Evolutionary conservation across 2,888 invertebrate species (phyloP).

Genomic region (Oxytorus armatus): DNA sequence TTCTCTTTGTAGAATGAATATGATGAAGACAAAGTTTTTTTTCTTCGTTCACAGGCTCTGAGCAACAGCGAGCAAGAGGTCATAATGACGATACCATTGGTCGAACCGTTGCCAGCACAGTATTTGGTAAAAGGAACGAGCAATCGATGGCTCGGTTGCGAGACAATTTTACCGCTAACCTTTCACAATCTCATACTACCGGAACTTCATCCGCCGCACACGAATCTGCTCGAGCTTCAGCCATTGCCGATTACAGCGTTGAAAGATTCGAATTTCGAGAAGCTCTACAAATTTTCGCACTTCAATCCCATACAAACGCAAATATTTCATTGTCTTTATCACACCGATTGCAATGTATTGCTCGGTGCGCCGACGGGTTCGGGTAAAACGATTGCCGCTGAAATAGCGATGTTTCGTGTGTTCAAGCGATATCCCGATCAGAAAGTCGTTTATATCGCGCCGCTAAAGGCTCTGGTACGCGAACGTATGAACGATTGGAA

Average conservation of each 20-base stretch:
- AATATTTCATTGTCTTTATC: conserved; percentile 97
- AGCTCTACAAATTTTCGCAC: conserved; percentile 95
- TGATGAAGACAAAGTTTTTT: background rate
- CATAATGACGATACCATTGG: conserved; percentile 97
- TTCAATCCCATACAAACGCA: conserved; percentile 99
- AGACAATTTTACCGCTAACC: conserved; percentile 87
- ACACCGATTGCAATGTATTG: conserved; percentile 96
- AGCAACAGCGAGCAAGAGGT: conserved; percentile 92
- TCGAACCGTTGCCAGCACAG: conserved; percentile 95
- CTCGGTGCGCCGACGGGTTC: conserved; percentile 98
- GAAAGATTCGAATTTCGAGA: conserved; percentile 91
- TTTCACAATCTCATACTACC: conserved; percentile 96
- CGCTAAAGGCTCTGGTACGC: conserved; percentile 98
- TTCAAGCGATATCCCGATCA: conserved; percentile 92
- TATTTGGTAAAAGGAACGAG: conserved; percentile 95
- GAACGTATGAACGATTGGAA: conserved; percentile 99
- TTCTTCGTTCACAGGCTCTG: conserved; percentile 75
- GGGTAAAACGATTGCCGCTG: conserved; percentile 99
- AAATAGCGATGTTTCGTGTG: conserved; percentile 97
- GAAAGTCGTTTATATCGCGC: conserved; percentile 99
- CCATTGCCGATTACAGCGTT: conserved; percentile 95
- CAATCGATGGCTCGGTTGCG: conserved; percentile 92
- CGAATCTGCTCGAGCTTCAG: conserved; percentile 96
- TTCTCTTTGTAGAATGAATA: no score
- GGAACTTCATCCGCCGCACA: conserved; percentile 96